Evolutionary conservation across 1,140 invertebrate species (phyloP).

Genomic region (Arctopsyche grandis): DNA sequence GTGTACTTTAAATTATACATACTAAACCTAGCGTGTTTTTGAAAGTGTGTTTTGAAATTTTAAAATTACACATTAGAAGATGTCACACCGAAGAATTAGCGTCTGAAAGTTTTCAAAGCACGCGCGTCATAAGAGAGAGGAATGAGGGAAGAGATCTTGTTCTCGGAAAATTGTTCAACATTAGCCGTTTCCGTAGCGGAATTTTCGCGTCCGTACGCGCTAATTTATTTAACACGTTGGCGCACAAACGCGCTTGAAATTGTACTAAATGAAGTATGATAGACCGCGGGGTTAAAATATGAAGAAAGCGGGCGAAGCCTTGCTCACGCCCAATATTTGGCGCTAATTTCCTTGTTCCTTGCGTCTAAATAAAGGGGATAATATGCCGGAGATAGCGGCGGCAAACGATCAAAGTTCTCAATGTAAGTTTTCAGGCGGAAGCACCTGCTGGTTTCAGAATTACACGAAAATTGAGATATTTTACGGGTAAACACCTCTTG

Average conservation of each 20-base stretch:
- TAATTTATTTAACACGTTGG: conserved; percentile 32
- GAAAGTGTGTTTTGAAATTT: neutral
- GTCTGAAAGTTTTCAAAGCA: neutral
- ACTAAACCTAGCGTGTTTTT: neutral
- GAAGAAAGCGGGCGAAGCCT: neutral
- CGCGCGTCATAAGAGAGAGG: neutral
- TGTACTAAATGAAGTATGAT: conserved; percentile 35
- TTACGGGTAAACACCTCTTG: no score
- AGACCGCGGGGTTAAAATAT: conserved; percentile 33
- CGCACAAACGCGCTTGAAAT: neutral
- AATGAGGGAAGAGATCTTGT: neutral
- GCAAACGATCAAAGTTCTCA: conserved; percentile 15
- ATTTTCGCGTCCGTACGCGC: conserved; percentile 7
- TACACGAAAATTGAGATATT: conserved; percentile 2
- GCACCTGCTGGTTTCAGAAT: neutral
- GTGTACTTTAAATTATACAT: neutral
- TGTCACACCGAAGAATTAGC: no score
- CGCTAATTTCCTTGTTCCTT: neutral
- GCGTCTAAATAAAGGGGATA: conserved; percentile 1
- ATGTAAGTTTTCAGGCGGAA: neutral
- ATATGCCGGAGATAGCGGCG: neutral
- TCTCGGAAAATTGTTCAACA: conserved; percentile 31
- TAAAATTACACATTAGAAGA: neutral
- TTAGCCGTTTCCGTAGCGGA: conserved; percentile 30
- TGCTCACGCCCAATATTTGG: neutral